These are phyloP conservation scores for Galagoides demidoff DNA, from an alignment of 2,797 vertebrate genomes.

Conservation along the genomic window DNA sequence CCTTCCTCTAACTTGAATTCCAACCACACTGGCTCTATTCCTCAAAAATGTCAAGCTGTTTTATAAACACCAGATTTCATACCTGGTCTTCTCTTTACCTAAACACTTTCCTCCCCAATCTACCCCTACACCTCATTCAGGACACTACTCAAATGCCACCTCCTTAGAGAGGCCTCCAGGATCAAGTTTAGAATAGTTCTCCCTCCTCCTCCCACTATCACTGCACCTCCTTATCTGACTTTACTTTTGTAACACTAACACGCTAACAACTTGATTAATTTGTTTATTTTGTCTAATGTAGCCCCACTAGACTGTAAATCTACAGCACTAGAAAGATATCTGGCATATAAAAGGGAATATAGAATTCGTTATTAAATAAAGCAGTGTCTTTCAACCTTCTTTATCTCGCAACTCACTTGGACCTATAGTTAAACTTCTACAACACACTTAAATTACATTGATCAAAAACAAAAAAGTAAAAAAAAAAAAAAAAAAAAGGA, in stretches of 20 bases:
- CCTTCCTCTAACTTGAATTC: background rate
- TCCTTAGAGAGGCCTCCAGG: background rate
- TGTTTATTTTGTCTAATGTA: background rate
- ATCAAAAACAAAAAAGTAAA: too few relatives aligned
- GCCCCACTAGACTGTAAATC: background rate
- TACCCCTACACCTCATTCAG: background rate
- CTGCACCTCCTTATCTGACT: background rate
- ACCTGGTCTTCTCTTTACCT: background rate
- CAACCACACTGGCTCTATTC: background rate
- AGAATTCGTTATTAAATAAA: background rate
- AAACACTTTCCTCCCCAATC: background rate
- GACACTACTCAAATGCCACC: background rate
- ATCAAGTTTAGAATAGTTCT: background rate
- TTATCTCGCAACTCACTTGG: too few relatives aligned
- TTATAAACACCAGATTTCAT: background rate
- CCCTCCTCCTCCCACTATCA: background rate
- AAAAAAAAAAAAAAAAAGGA: too few relatives aligned
- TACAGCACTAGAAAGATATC: conserved; percentile 18
- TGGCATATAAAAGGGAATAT: background rate
- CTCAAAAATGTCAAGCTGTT: background rate
- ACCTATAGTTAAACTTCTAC: too few relatives aligned
- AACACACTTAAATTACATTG: too few relatives aligned
- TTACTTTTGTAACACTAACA: background rate
- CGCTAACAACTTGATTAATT: background rate
- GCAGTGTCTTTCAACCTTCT: too few relatives aligned